Evolutionary conservation across 2,113 vertebrate genomes (phyloP), one percentile per base, ranked within the genome.

Genomic region (Misgurnus mizolepis): DNA sequence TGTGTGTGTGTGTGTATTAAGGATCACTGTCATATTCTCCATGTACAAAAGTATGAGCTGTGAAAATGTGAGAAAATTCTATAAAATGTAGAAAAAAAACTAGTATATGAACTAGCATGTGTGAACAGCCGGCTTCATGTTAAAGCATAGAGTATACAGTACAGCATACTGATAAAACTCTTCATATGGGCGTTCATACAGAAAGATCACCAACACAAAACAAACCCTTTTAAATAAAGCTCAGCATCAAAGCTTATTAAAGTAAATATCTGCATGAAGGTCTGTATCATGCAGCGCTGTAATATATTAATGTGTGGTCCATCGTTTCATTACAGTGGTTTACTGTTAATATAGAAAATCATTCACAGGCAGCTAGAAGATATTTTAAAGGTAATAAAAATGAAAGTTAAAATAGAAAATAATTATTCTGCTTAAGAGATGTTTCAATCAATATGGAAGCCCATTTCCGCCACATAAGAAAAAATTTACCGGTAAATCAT

Each of bases 1-100:
- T 15, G 50, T 15, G 12, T 79, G 61, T 79, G 39, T 53, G 50
- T 49, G 67, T 8, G 34, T 74, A 2, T 18, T 50, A n/a, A 47
- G 77, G 49, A 80, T 14, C 34, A n/a, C 49, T 81, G 53, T 84
- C 64, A 60, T 64, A 71, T 67, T 82, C 58, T 68, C 79, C 75
- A 50, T 56, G 9, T 47, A 5, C 56, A 66, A 70, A 82, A 34
- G 58, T 50, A 69, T 71, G 56, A 77, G 22, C 49, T 72, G 83
- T 70, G 64, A 80, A 68, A 65, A 71, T 80, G 50, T 79, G n/a
- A 3, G 53, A 77, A 62, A 61, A 67, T 78, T 43, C 71, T 41
- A 80, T 50, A 83, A 55, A 83, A 56, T 49, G 74, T 40, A 72
- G 60, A 50, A 50, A 47, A n/a, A 83, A 17, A 2, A 70, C 58